These are phyloP conservation scores for Phoenoteleia sp. DNA, from an alignment of 2,888 invertebrate species.

Conservation along the genomic window DNA sequence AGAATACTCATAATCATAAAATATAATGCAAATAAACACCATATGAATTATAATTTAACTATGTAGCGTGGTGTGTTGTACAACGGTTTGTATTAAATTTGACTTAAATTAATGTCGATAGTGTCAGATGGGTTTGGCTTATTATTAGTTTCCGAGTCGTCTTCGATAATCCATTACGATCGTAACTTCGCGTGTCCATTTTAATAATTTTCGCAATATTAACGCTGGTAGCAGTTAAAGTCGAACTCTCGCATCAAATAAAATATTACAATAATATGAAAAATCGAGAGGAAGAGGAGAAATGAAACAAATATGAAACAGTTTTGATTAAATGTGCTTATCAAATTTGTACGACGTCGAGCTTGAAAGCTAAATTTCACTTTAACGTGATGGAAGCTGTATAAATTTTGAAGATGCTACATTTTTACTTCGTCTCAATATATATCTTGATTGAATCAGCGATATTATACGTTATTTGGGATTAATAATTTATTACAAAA, in stretches of 20 bases:
- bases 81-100: conserved; percentile 83
- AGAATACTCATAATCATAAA: conserved; percentile 35
- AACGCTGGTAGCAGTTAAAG: conserved; percentile 38
- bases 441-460: too few species aligned
- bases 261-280: conserved; percentile 32
- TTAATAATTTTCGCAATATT: conserved; percentile 66
- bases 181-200: conserved; percentile 72
- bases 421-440: too few species aligned
- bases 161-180: conserved; percentile 79
- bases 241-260: conserved; percentile 29
- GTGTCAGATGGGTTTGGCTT: conserved; percentile 79
- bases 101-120: conserved; percentile 83
- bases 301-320: conserved; percentile 1
- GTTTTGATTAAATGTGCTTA: not conserved
- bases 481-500: too few species aligned
- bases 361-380: too few species aligned
- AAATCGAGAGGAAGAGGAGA: not conserved
- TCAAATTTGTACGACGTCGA: too few species aligned
- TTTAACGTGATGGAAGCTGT: too few species aligned
- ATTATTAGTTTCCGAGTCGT: conserved; percentile 82
- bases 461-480: too few species aligned
- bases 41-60: conserved; percentile 83
- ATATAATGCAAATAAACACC: conserved; percentile 84
- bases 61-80: conserved; percentile 76
- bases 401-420: too few species aligned